Base-by-base conservation (phyloP, 2,888 invertebrate genomes). In the Dermolepida albohirtum region DNA sequence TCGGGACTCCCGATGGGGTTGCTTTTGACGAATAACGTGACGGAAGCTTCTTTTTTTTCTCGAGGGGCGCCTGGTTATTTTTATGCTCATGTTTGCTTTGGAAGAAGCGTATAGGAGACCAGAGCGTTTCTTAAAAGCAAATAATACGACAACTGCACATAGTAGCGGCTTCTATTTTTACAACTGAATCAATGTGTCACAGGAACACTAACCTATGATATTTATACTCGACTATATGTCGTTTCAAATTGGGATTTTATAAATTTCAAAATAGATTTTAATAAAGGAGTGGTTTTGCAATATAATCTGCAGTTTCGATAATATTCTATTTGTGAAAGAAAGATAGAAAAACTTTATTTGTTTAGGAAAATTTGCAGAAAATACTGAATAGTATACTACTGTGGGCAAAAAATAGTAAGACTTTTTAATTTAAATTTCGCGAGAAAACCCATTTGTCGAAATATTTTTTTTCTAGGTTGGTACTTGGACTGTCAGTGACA, bases 161-260 rank as follows among this genome's bases (percentile, higher is more conserved):
- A 17, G 22, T 49, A 22, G 22, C 49, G 17, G 5, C 17, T 49
- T 43, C 57, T 43, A 43, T 43, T 57, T 57, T 57, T 57, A 57
- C 12, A 41, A 39, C 27, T 43, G 39, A 41, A 27, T 57, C 27
- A 43, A 41, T 57, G 17, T 22, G 5, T 49, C 49, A 34, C 34
- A 29, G 27, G n/a, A 29, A 51, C 29, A 51, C 29, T 51, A 29
- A 51, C 51, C 12, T 51, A 34, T 34, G 34, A 10, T 34, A 12
- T 44, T 44, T 44, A 14, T 14, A 44, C 12, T 44, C 12, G 12
- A 14, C n/a, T 44, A n/a, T 44, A 12, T n/a, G 4, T 6, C 14
- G 43, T 43, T 43, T 29, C 29, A 29, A 6, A 29, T 5, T 6
- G 29, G 29, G 29, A 29, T 29, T 29, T 29, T 29, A 4, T 29